Base-by-base conservation (phyloP, 2,888 invertebrate genomes). In the Ormyrus pomaceus region DNA sequence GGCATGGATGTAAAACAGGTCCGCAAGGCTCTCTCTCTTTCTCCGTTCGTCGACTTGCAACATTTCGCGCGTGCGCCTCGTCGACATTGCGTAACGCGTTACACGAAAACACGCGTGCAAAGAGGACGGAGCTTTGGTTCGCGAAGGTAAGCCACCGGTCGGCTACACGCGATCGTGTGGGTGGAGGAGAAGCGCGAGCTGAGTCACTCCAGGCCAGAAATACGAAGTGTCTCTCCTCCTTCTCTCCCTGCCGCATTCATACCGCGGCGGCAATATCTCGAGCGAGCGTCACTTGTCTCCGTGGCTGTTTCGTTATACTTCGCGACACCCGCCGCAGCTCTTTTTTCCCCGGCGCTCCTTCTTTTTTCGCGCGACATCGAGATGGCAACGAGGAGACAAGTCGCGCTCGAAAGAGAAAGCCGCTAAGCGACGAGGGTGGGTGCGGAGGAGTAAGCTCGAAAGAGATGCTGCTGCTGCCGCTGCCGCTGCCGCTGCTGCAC, bases 121-220 rank as follows among this genome's bases (percentile, higher is more conserved):
- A 53, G 65, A 70, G 69, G 61, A 71, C 71, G 74, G 62, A 56
- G n/a, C 53, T 11, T 58, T 55, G 19, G 46, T 11, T 53, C 7
- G 71, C 62, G 71, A 76, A 80, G 80, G 76, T 80, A 51, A 76
- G 80, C 71, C 71, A 70, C 59, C 55, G 64, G 9, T 13, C 64
- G 46, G 4, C 46, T 6, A 50, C 13, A 11, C 19, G 61, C 55
- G 59, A 71, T 76, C 10, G 71, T 62, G 76, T 80, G 66, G 76
- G 80, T 68, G 80, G 70, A 61, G 75, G 45, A 71, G 74, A 69
- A 69, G 69, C 74, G 51, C 50, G 55, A 76, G 61, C 10, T 80
- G 80, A 80, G 59, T 80, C 80, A 80, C 61, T 76, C 13, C 55
- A 34, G 61, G 80, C 76, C 80, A 80, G 76, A 80, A 80, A 80